Percentiles rank a stretch among this genome's conserved stretches.
Conservation (phyloP, 2,797 vertebrate species). For the Melanotaenia pygmaea region DNA sequence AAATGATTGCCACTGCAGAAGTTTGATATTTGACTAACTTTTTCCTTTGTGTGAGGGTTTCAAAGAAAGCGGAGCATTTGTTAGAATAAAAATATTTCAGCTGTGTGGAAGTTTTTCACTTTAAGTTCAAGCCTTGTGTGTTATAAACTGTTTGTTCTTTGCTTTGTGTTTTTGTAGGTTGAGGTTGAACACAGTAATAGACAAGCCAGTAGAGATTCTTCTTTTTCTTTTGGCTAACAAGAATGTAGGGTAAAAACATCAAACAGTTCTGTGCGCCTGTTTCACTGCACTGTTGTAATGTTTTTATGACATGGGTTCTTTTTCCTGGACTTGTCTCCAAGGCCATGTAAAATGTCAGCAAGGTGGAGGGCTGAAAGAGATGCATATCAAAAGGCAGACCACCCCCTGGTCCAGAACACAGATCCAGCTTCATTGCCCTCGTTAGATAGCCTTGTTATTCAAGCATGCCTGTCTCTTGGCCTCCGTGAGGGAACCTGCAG, state of each 20-base stretch:
- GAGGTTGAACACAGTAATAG: slow-evolving; percentile 2
- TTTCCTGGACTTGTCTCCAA: slow-evolving; percentile 59
- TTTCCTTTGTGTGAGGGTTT: slow-evolving; percentile 6
- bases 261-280: slow-evolving; percentile 51
- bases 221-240: slow-evolving; percentile 44
- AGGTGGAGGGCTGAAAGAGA: slow-evolving; percentile 54
- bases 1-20: slow-evolving; percentile 28
- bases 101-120: neutral
- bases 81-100: neutral
- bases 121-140: neutral
- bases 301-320: slow-evolving; percentile 70
- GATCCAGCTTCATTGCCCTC: slow-evolving; percentile 55
- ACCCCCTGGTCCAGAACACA: slow-evolving; percentile 57
- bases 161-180: neutral
- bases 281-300: slow-evolving; percentile 60
- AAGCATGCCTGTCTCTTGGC: slow-evolving; percentile 62
- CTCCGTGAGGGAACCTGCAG: slow-evolving; percentile 38
- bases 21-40: slow-evolving; percentile 5
- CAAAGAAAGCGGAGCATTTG: neutral
- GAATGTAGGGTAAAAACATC: slow-evolving; percentile 62
- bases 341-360: slow-evolving; percentile 69
- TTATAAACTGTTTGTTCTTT: neutral
- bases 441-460: slow-evolving; percentile 66
- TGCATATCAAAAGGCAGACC: slow-evolving; percentile 69
- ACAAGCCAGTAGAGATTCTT: neutral